Percentiles rank a stretch among this genome's conserved stretches.
Evolutionary conservation across 35 echinoderm and acorn worm species (phyloP).

Genomic region (Apostichopus parvimensis): DNA sequence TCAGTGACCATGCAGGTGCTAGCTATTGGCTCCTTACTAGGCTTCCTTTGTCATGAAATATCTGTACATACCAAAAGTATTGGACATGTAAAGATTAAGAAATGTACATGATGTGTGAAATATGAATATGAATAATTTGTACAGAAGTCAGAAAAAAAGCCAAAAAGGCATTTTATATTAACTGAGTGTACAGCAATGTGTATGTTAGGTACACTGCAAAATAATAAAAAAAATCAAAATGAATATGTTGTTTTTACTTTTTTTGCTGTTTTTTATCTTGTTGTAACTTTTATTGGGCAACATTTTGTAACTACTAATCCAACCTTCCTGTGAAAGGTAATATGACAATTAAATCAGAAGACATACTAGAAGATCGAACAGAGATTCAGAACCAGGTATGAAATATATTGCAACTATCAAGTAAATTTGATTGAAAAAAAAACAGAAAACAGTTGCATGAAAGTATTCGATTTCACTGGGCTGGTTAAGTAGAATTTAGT

Average conservation of each 20-base stretch:
- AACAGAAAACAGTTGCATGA: no score
- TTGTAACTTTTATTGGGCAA: not conserved
- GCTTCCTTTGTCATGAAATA: constrained; percentile 46
- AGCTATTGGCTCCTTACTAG: constrained; percentile 2
- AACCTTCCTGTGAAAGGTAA: no score
- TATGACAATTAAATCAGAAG: no score
- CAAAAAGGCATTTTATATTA: constrained; percentile 46
- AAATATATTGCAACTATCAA: no score
- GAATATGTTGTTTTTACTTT: not conserved
- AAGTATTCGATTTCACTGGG: no score
- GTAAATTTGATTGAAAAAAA: no score
- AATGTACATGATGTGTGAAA: constrained; percentile 20
- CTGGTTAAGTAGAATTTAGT: no score
- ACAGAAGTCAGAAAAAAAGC: constrained; percentile 34
- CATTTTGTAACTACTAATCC: not conserved
- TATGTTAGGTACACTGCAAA: constrained; percentile 32
- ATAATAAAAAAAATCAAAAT: not conserved
- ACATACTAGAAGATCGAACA: no score
- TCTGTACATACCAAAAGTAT: constrained; percentile 41
- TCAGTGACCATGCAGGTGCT: constrained; percentile 3
- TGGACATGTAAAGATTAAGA: not conserved
- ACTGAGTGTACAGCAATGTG: constrained; percentile 31
- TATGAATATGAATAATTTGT: constrained; percentile 40
- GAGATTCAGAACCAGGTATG: no score
- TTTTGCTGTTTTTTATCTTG: not conserved